phyloP scores from a whole-genome alignment of 2,797 vertebrate genomes.

The Myripristis murdjan region DNA sequence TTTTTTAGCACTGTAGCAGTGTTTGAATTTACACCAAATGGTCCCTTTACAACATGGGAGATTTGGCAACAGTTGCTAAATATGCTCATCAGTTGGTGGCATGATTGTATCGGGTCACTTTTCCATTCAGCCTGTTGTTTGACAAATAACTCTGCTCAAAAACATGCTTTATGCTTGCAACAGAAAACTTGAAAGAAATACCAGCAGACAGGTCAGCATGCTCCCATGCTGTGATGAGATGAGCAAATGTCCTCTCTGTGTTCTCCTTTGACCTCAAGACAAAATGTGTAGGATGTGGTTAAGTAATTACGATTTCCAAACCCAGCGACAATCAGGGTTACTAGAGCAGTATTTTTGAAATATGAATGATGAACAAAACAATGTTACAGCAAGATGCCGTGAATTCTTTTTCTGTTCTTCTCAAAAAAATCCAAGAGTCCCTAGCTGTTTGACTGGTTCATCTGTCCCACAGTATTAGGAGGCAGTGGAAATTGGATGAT shows the following conservation, averaged over 20 bases:
- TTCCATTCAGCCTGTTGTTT: neutral
- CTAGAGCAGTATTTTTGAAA: neutral
- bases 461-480: constrained; percentile 22
- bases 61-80: neutral
- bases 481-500: constrained; percentile 16
- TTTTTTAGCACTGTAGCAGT: too few relatives aligned
- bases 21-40: neutral
- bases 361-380: neutral
- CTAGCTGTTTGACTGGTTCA: constrained; percentile 5
- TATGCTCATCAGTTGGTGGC: neutral
- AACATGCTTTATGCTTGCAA: constrained; percentile 3
- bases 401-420: constrained; percentile 14
- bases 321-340: neutral
- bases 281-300: constrained; percentile 7
- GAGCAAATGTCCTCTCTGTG: constrained; percentile 26
- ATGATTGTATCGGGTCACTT: neutral
- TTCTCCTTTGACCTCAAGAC: constrained; percentile 18
- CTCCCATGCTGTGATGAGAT: constrained; percentile 51
- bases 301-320: constrained; percentile 3
- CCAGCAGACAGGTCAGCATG: constrained; percentile 44
- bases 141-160: constrained; percentile 3
- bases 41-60: neutral
- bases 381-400: neutral
- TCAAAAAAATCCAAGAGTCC: neutral
- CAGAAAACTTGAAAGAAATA: constrained; percentile 43